These are phyloP conservation scores for Peromyscus eremicus DNA, from an alignment of 2,797 vertebrate species.

Conservation along the genomic window DNA sequence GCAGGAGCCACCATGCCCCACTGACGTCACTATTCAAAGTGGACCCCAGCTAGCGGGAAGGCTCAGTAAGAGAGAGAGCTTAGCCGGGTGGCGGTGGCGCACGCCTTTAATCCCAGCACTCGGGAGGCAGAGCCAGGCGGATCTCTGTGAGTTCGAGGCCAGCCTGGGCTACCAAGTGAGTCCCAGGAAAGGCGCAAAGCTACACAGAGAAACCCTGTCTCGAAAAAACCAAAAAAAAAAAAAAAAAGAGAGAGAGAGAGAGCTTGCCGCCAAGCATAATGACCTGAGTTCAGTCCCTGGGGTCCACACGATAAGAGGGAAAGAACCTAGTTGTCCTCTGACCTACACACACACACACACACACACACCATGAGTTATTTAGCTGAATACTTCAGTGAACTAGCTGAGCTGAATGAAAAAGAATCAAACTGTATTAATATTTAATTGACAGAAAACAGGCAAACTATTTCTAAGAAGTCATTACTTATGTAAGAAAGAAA, in stretches of 20 bases:
- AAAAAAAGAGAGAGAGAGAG: neutral
- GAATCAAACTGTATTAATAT: slow-evolving; percentile 35
- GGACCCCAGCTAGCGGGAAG: neutral
- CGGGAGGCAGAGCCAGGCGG: too few relatives aligned
- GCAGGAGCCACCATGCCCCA: neutral
- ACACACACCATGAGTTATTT: neutral
- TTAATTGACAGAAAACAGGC: slow-evolving; percentile 45
- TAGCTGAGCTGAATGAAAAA: slow-evolving; percentile 51
- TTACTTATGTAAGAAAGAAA: slow-evolving; percentile 59
- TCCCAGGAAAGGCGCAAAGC: too few relatives aligned
- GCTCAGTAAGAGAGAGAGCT: neutral
- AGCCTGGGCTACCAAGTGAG: too few relatives aligned
- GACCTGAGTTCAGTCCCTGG: neutral
- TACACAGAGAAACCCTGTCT: too few relatives aligned
- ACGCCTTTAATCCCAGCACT: too few relatives aligned
- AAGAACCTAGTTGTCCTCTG: neutral
- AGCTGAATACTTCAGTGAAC: slow-evolving; percentile 58
- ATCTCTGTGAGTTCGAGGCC: too few relatives aligned
- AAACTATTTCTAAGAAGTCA: slow-evolving; percentile 61
- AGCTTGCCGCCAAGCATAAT: neutral
- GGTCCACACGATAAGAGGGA: neutral
- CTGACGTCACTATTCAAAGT: neutral
- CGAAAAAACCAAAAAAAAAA: too few relatives aligned
- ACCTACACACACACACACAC: neutral
- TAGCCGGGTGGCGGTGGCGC: too few relatives aligned